Evolutionary conservation across 2,113 vertebrate genomes (phyloP), one percentile per base, ranked within the genome.

Genomic region (Reinhardtius hippoglossoides): DNA sequence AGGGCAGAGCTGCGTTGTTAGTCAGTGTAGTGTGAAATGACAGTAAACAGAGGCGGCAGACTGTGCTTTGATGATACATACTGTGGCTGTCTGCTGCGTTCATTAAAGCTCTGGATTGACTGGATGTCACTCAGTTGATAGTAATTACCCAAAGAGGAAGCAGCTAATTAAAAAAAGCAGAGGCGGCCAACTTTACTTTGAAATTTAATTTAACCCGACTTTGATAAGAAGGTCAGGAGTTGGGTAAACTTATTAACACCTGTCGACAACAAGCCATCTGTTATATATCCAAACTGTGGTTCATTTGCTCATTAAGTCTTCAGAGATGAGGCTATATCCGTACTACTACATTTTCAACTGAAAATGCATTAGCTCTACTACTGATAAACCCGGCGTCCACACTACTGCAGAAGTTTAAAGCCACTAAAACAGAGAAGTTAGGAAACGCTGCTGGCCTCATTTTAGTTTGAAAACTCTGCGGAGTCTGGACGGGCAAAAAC

Each of bases 21-120:
- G 60, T 44, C 63, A 42, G 59, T 50, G 74, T 69, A 84, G 83
- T 56, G 72, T 87, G 86, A 88, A 87, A 84, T 74, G 82, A 82
- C 81, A 81, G 73, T 82, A 84, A 90, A 80, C 73, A 31, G 23
- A 78, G 61, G 48, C 23, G 73, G 58, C 82, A 83, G 68, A 67
- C 79, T 83, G 78, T 27, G 67, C 82, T 88, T 81, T 88, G 84
- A 89, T 87, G 89, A 87, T 78, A 86, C 78, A 77, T 4, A 57
- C 21, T 15, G 55, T 65, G 66, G 70, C 62, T 46, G 71, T 86
- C 77, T 74, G 46, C 61, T 70, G 55, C 74, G 75, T 90, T 76
- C 56, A 82, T 82, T 69, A 54, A 37, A 76, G 78, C 66, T 62
- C 5, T 42, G 55, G 71, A 75, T 69, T 81, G 78, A 89, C 81